These are phyloP conservation scores for Rallus limicola DNA, from an alignment of 2,113 vertebrate species.

Conservation along the genomic window DNA sequence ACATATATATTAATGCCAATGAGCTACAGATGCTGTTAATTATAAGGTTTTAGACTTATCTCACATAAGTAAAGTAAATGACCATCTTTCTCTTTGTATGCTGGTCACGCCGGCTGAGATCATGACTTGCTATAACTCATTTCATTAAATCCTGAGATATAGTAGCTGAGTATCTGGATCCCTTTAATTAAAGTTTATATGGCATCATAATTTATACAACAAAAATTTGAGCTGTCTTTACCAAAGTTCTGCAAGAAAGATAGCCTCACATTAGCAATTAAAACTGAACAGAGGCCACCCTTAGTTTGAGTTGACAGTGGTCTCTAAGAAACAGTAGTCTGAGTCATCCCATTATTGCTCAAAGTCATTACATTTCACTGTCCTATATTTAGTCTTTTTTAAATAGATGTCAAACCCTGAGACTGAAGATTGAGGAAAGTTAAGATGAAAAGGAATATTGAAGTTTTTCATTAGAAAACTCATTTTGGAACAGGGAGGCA, in stretches of 20 bases:
- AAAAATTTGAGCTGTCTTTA: conserved; percentile 20
- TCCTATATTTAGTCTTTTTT: conserved; percentile 42
- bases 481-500: background rate
- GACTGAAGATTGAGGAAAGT: background rate
- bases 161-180: background rate
- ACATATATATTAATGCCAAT: background rate
- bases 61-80: background rate
- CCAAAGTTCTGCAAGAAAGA: conserved; percentile 25
- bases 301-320: conserved; percentile 2
- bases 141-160: background rate
- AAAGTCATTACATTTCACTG: conserved; percentile 46
- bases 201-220: background rate
- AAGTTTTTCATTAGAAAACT: background rate
- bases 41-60: background rate
- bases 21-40: background rate
- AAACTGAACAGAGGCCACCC: conserved; percentile 25
- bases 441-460: background rate
- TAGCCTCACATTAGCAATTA: conserved; percentile 28
- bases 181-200: background rate
- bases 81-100: background rate
- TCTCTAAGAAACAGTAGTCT: conserved; percentile 32
- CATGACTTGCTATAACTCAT: background rate
- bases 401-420: conserved; percentile 2
- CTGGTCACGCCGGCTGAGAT: background rate
- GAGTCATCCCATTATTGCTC: conserved; percentile 43